Evolutionary conservation across 2,113 vertebrate species (phyloP).

Genomic region (Nycticebus coucang): DNA sequence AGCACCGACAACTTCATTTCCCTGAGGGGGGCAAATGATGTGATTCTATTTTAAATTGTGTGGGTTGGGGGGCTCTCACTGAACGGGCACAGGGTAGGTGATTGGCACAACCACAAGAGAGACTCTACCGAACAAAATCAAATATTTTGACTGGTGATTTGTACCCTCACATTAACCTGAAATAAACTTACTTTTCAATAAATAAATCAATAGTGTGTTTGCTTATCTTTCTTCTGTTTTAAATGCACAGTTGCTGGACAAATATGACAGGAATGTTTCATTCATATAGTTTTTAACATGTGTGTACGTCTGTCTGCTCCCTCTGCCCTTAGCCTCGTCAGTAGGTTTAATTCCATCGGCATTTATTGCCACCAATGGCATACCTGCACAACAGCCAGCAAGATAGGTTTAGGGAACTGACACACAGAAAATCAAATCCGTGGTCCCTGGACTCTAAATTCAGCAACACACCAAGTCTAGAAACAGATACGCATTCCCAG

Average conservation of each 20-base stretch:
- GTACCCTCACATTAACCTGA: too few relatives aligned
- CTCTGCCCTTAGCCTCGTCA: not conserved
- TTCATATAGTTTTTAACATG: not conserved
- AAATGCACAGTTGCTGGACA: not conserved
- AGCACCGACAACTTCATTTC: not conserved
- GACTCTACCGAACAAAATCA: too few relatives aligned
- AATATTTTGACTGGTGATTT: too few relatives aligned
- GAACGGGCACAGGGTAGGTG: too few relatives aligned
- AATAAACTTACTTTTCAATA: too few relatives aligned
- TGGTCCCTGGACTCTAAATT: not conserved
- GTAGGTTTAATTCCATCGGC: not conserved
- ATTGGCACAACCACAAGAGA: too few relatives aligned
- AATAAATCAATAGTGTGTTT: not conserved
- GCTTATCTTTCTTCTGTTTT: not conserved
- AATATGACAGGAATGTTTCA: not conserved
- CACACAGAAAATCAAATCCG: not conserved
- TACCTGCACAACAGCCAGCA: not conserved
- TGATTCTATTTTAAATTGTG: not conserved
- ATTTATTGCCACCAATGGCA: not conserved
- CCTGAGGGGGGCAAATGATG: not conserved
- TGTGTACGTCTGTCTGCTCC: not conserved
- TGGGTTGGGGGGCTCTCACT: too few relatives aligned
- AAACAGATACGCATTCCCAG: not conserved
- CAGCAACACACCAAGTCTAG: not conserved
- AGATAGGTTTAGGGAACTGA: fast-evolving